Evolutionary conservation across 2,113 vertebrate genomes (phyloP).

Genomic region (Anolis sagrei): DNA sequence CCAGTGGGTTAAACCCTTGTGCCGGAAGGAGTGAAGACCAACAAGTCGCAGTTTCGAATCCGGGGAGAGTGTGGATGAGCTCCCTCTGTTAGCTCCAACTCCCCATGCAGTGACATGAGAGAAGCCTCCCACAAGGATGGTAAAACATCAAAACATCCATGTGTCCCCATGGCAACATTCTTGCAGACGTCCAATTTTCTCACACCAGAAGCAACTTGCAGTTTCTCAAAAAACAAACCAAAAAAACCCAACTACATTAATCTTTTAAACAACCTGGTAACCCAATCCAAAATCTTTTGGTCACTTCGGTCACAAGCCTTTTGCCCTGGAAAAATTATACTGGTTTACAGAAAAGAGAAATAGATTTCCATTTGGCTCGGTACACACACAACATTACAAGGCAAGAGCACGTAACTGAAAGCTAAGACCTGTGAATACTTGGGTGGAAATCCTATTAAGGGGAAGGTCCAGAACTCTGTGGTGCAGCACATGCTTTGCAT

Average conservation of each 20-base stretch:
- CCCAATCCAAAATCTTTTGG: background rate
- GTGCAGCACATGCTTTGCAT: background rate
- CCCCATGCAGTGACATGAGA: too few relatives aligned
- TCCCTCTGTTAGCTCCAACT: too few relatives aligned
- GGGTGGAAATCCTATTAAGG: background rate
- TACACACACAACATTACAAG: background rate
- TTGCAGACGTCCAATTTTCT: too few relatives aligned
- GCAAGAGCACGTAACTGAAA: background rate
- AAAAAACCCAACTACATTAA: background rate
- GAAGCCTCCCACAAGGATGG: too few relatives aligned
- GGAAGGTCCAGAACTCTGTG: background rate
- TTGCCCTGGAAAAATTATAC: background rate
- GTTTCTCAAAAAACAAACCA: too few relatives aligned
- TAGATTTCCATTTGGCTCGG: background rate
- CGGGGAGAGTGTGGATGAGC: too few relatives aligned
- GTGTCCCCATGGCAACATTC: too few relatives aligned
- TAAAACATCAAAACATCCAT: too few relatives aligned
- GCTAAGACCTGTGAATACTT: background rate
- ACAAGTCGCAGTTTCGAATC: too few relatives aligned
- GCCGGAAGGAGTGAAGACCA: too few relatives aligned
- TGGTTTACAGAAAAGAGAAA: background rate
- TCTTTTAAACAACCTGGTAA: background rate
- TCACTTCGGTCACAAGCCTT: background rate
- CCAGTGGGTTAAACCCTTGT: too few relatives aligned
- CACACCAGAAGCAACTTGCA: too few relatives aligned